Evolutionary conservation across 2,113 vertebrate genomes (phyloP).

Genomic region (Butorides virescens): DNA sequence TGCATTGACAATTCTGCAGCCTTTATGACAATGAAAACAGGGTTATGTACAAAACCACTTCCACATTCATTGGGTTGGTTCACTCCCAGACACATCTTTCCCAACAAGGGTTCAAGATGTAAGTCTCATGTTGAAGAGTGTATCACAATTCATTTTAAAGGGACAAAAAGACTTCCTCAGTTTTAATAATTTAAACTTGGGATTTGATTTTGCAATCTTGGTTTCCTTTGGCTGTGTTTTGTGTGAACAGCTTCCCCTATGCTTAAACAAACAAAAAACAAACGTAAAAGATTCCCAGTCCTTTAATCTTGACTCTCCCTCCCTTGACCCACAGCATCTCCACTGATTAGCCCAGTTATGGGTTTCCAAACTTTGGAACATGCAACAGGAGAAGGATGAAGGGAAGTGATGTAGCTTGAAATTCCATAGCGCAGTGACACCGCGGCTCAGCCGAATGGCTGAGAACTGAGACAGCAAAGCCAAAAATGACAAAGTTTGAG

Average conservation of each 20-base stretch:
- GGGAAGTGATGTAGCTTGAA: neutral
- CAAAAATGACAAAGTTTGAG: neutral
- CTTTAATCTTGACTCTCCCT: neutral
- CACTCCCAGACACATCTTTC: neutral
- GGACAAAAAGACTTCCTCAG: neutral
- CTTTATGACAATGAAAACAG: neutral
- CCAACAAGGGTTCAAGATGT: neutral
- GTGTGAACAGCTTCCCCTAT: neutral
- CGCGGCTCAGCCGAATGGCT: neutral
- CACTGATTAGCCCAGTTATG: neutral
- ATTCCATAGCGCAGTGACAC: neutral
- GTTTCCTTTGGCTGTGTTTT: neutral
- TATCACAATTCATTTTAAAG: neutral
- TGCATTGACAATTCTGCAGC: neutral
- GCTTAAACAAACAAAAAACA: neutral
- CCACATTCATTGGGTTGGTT: neutral
- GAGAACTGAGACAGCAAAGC: neutral
- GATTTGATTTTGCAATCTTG: neutral
- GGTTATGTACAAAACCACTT: neutral
- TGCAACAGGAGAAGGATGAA: neutral
- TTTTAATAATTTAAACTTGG: neutral
- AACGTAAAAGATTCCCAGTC: neutral
- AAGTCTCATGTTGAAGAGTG: neutral
- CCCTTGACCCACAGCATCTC: neutral
- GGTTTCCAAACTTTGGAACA: neutral